These are phyloP conservation scores for Harpagoxenus sublaevis DNA, from an alignment of 2,888 invertebrate species.

Conservation along the genomic window DNA sequence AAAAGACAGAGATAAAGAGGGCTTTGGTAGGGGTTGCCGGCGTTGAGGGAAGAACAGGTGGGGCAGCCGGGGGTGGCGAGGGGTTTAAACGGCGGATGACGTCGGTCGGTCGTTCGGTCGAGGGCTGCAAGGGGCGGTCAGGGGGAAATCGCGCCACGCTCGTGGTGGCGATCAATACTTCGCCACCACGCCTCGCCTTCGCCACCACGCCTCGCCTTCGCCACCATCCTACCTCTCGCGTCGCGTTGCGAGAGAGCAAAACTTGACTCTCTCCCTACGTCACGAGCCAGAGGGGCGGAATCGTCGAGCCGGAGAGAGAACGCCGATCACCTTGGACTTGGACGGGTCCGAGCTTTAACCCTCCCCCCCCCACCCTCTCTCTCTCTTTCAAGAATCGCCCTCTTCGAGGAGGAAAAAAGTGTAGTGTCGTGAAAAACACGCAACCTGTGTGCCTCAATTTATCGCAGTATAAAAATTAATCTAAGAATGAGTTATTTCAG, in stretches of 20 bases:
- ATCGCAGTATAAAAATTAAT: conserved; percentile 9
- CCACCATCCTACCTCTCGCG: conserved; percentile 75
- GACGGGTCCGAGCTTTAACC: conserved; percentile 45
- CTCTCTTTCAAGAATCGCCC: conserved; percentile 7
- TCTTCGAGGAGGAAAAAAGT: conserved; percentile 9
- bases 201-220: conserved; percentile 82
- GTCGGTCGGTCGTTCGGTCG: conserved; percentile 73
- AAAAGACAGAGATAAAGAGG: conserved; percentile 39
- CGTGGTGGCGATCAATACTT: conserved; percentile 83
- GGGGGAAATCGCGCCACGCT: conserved; percentile 78
- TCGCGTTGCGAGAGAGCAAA: conserved; percentile 65
- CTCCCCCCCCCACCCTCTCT: not conserved
- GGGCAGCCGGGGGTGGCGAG: conserved; percentile 64
- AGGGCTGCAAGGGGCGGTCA: conserved; percentile 68
- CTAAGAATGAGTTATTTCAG: not conserved
- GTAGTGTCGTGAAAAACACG: not conserved
- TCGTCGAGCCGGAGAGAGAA: conserved; percentile 40
- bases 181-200: conserved; percentile 83
- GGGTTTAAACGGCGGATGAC: conserved; percentile 80
- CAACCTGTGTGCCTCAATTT: not conserved
- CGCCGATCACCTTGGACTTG: conserved; percentile 55
- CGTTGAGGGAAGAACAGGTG: conserved; percentile 50
- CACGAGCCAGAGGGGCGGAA: conserved; percentile 49
- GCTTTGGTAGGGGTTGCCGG: conserved; percentile 51
- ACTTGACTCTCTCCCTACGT: conserved; percentile 74